Percentiles rank a stretch among this genome's conserved stretches.
Conservation (phyloP, 2,888 invertebrate genomes). For the Lysandra bellargus region DNA sequence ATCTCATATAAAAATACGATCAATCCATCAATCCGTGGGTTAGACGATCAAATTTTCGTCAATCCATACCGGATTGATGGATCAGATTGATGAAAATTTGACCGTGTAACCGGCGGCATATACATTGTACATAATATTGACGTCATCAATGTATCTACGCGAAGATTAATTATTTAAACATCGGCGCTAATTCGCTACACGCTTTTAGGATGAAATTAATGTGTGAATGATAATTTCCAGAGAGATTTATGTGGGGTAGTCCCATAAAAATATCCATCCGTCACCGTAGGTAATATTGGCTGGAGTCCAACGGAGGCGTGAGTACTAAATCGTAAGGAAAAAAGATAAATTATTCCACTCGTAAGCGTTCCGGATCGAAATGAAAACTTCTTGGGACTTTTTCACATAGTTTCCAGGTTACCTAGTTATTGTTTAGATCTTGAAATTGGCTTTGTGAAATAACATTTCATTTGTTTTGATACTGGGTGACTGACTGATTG, state of each 20-base stretch:
- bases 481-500: no score
- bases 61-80: no score
- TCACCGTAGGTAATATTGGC: conserved; percentile 28
- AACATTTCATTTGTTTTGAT: background rate
- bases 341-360: conserved; percentile 23
- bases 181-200: background rate
- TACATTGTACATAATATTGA: background rate
- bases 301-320: conserved; percentile 17
- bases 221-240: conserved; percentile 8
- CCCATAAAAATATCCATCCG: conserved; percentile 24
- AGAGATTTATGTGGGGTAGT: background rate
- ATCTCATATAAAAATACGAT: no score
- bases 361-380: conserved; percentile 1
- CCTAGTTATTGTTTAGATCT: background rate
- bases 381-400: conserved; percentile 11
- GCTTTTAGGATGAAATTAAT: background rate
- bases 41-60: no score
- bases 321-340: conserved; percentile 25
- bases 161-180: background rate
- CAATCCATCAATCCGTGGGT: no score
- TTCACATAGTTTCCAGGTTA: conserved; percentile 8
- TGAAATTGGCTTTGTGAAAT: background rate
- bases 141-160: background rate
- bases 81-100: no score
- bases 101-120: no score